Evolutionary conservation across 2,888 invertebrate genomes (phyloP).

Genomic region (Caenorhabditis sp.): DNA sequence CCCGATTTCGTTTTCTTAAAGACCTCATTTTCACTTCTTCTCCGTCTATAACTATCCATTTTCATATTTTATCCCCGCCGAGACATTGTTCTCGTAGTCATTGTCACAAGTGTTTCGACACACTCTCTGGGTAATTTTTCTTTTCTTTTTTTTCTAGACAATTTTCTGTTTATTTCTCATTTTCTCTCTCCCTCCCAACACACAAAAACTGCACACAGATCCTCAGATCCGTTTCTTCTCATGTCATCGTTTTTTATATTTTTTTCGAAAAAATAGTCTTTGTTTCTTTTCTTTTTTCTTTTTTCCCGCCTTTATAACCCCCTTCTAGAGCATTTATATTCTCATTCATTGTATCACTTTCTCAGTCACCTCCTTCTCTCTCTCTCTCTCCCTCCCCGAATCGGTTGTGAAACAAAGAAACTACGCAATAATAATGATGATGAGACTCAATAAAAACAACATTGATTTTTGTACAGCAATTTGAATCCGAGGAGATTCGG

Average conservation of each 20-base stretch:
- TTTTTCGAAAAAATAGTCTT: too few species aligned
- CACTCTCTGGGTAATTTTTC: not conserved
- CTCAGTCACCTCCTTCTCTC: slow-evolving; percentile 9
- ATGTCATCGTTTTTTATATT: not conserved
- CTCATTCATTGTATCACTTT: not conserved
- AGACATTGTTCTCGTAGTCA: not conserved
- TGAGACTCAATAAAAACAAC: slow-evolving; percentile 11
- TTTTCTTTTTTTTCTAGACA: not conserved
- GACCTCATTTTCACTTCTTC: slow-evolving; percentile 16
- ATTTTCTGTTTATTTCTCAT: not conserved
- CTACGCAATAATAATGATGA: slow-evolving; percentile 40
- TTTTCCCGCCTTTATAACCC: slow-evolving; percentile 8
- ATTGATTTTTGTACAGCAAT: not conserved
- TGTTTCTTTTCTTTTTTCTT: not conserved
- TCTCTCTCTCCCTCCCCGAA: slow-evolving; percentile 10
- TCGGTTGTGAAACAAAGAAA: slow-evolving; percentile 46
- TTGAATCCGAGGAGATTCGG: slow-evolving; percentile 21
- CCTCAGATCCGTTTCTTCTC: not conserved
- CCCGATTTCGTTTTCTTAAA: not conserved
- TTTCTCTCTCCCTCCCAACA: too few species aligned
- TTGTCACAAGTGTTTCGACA: not conserved
- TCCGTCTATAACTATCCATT: slow-evolving; percentile 3
- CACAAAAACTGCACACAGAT: too few species aligned
- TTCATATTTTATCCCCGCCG: slow-evolving; percentile 13
- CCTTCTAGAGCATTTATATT: not conserved